Conservation (phyloP, 2,888 invertebrate species). For the Amiota minor region DNA sequence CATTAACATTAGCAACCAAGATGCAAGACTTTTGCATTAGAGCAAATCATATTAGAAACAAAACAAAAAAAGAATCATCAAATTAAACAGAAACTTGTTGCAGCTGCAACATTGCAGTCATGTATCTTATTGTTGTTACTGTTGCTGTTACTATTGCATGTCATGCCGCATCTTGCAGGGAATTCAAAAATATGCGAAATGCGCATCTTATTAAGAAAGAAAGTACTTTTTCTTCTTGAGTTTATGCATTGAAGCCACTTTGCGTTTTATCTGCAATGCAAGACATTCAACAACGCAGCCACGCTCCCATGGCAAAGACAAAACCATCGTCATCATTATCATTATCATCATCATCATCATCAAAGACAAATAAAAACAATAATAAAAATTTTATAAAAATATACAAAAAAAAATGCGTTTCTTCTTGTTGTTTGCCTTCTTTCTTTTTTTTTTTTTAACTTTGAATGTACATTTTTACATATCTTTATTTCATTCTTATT, state of each 20-base stretch:
- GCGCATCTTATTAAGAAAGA: slow-evolving; percentile 38
- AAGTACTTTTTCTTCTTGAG: slow-evolving; percentile 57
- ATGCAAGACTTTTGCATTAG: slow-evolving; percentile 44
- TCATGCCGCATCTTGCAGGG: neutral
- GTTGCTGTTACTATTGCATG: neutral
- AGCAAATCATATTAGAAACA: slow-evolving; percentile 56
- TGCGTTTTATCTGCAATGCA: neutral
- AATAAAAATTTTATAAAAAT: neutral
- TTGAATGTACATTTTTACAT: neutral
- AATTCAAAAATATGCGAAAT: slow-evolving; percentile 16
- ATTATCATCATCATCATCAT: too few relatives aligned
- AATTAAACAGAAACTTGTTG: too few relatives aligned
- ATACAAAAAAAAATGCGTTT: slow-evolving; percentile 4
- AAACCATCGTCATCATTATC: too few relatives aligned
- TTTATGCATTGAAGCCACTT: neutral
- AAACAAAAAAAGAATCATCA: slow-evolving; percentile 45
- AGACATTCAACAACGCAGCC: neutral
- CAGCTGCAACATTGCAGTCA: slow-evolving; percentile 1
- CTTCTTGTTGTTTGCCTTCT: neutral
- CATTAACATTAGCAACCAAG: slow-evolving; percentile 49
- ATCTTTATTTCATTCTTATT: slow-evolving; percentile 16
- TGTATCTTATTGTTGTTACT: slow-evolving; percentile 46
- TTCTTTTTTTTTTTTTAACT: slow-evolving; percentile 7
- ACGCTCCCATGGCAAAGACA: too few relatives aligned
- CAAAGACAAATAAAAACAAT: neutral